These are phyloP conservation scores for Gambusia affinis DNA, from an alignment of 2,113 vertebrate species.

Conservation along the genomic window DNA sequence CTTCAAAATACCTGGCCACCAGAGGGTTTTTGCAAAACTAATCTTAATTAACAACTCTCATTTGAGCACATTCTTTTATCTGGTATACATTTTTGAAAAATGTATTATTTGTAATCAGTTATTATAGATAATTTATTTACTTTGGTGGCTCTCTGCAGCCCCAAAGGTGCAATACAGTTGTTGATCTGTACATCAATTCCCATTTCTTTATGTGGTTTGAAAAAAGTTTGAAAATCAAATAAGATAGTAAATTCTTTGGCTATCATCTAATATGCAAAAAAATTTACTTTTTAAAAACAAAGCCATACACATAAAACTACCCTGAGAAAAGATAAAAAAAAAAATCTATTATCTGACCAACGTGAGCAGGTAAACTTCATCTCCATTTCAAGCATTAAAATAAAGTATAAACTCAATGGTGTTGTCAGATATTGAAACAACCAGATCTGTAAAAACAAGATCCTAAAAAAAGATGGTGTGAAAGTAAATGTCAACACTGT, in stretches of 20 bases:
- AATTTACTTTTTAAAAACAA: no score
- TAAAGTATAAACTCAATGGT: background rate
- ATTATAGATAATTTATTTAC: background rate
- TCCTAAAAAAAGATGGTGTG: background rate
- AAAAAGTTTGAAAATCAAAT: no score
- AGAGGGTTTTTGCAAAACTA: constrained; percentile 1
- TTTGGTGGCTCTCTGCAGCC: no score
- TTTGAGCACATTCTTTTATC: background rate
- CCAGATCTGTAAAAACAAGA: background rate
- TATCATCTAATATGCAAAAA: no score
- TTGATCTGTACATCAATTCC: no score
- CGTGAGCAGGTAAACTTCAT: background rate
- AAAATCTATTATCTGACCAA: background rate
- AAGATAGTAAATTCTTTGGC: no score
- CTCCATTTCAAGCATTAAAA: background rate
- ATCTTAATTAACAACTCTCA: background rate
- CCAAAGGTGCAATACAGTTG: no score
- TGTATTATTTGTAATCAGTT: background rate
- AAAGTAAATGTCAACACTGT: background rate
- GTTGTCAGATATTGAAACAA: background rate
- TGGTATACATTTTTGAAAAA: background rate
- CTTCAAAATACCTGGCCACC: constrained; percentile 32
- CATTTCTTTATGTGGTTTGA: no score
- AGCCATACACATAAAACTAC: background rate
- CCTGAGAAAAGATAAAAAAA: background rate